Evolutionary conservation across 2,888 invertebrate species (phyloP).

Genomic region (Melikaiella ostensackeni): DNA sequence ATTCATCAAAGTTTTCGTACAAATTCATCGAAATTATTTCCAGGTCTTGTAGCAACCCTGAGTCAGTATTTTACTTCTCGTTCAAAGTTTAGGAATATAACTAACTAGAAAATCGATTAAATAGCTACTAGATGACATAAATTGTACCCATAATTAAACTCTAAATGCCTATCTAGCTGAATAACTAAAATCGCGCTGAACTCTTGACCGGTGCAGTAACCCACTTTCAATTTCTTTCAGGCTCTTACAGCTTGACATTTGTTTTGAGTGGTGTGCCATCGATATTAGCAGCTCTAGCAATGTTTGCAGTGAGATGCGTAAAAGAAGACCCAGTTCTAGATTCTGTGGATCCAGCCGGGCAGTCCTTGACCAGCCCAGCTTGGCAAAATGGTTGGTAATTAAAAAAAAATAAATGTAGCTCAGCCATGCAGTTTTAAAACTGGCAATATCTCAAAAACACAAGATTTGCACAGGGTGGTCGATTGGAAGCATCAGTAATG

Average conservation of each 20-base stretch:
- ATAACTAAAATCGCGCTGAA: not conserved
- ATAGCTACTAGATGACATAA: not conserved
- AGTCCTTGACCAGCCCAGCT: slow-evolving; percentile 60
- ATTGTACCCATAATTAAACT: not conserved
- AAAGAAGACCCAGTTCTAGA: slow-evolving; percentile 68
- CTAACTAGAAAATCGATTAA: too few species aligned
- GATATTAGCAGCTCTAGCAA: slow-evolving; percentile 86
- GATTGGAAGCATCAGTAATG: not conserved
- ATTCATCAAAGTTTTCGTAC: too few species aligned
- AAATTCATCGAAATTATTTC: too few species aligned
- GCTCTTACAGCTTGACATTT: slow-evolving; percentile 87
- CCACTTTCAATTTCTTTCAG: slow-evolving; percentile 63
- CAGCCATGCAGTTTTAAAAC: slow-evolving; percentile 6
- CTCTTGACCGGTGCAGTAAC: not conserved
- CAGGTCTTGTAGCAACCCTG: too few species aligned
- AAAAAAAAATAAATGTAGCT: slow-evolving; percentile 21
- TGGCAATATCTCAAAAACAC: not conserved
- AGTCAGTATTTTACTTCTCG: too few species aligned
- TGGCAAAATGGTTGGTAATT: slow-evolving; percentile 73
- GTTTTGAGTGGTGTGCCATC: slow-evolving; percentile 92
- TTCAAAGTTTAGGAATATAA: too few species aligned
- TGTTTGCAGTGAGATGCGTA: slow-evolving; percentile 83
- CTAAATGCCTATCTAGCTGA: not conserved
- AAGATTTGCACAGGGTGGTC: not conserved
- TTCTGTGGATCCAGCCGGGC: slow-evolving; percentile 49